phyloP scores from a whole-genome alignment of 2,888 invertebrate species.

The Dorcus hopei region DNA sequence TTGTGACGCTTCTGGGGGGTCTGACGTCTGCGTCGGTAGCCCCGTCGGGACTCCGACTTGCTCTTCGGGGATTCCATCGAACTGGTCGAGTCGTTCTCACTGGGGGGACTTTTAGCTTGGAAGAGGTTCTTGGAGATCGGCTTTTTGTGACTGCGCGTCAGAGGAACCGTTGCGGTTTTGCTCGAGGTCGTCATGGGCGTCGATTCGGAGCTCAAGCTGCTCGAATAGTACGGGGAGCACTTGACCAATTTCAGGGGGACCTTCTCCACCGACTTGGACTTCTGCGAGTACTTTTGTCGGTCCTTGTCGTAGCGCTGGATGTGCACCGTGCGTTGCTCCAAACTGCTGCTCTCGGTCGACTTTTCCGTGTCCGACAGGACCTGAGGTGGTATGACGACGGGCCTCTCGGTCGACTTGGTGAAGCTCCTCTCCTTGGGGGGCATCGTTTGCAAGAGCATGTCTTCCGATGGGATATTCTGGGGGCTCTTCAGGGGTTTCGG shows the following conservation, averaged over 20 bases:
- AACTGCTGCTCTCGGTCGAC: constrained; percentile 52
- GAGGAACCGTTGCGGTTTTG: constrained; percentile 54
- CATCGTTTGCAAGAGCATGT: constrained; percentile 37
- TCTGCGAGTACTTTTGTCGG: constrained; percentile 43
- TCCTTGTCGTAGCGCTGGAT: constrained; percentile 45
- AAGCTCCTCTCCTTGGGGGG: constrained; percentile 36
- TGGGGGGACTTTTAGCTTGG: constrained; percentile 67
- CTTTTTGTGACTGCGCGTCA: constrained; percentile 44
- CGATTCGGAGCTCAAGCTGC: constrained; percentile 71
- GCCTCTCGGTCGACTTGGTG: constrained; percentile 54
- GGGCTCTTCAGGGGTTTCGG: constrained; percentile 40
- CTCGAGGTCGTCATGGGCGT: constrained; percentile 66
- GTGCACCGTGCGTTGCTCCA: constrained; percentile 49
- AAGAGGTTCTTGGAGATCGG: constrained; percentile 59
- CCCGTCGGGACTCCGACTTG: constrained; percentile 54
- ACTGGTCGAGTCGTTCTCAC: constrained; percentile 73
- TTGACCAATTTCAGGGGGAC: constrained; percentile 58
- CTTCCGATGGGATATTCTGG: constrained; percentile 46
- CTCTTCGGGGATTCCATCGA: constrained; percentile 66
- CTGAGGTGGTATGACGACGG: constrained; percentile 53
- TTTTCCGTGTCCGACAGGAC: constrained; percentile 50
- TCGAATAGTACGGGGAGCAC: constrained; percentile 73
- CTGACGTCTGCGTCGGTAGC: constrained; percentile 66
- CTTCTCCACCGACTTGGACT: constrained; percentile 46
- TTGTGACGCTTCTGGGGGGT: constrained; percentile 57